Conservation (phyloP, 2,113 vertebrate species). For the Carollia perspicillata region DNA sequence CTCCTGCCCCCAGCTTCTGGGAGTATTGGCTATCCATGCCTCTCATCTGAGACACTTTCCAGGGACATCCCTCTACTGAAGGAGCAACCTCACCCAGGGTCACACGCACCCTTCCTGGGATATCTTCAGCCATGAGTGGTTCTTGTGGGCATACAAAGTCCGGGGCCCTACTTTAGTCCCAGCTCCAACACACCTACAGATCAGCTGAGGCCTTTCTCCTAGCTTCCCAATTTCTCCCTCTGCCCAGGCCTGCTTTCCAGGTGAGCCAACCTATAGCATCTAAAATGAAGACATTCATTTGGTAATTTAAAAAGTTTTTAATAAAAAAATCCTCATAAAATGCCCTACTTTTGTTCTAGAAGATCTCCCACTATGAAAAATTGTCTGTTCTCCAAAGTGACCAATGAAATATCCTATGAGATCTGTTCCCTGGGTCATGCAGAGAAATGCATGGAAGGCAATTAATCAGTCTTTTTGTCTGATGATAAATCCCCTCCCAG, state of each 20-base stretch:
- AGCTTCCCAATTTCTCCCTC: not conserved
- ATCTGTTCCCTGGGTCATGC: slow-evolving; percentile 30
- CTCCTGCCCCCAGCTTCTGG: not conserved
- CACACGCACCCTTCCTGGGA: too few species aligned
- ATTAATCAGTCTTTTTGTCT: slow-evolving; percentile 68
- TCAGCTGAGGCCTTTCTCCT: not conserved
- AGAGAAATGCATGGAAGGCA: slow-evolving; percentile 40
- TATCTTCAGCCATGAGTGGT: not conserved
- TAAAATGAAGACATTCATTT: not conserved
- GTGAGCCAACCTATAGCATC: not conserved
- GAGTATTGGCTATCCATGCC: too few species aligned
- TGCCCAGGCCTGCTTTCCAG: not conserved
- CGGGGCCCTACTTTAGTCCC: not conserved
- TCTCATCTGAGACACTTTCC: not conserved
- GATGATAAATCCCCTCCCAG: not conserved
- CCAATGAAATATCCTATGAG: slow-evolving; percentile 40
- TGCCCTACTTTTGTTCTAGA: slow-evolving; percentile 12
- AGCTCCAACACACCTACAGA: too few species aligned
- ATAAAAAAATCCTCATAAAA: slow-evolving; percentile 21
- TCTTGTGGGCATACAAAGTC: not conserved
- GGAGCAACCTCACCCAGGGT: not conserved
- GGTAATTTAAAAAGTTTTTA: slow-evolving; percentile 10
- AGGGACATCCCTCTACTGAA: not conserved
- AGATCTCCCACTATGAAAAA: slow-evolving; percentile 50
- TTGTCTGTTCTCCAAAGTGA: slow-evolving; percentile 51